Base-by-base conservation (phyloP, 2,888 invertebrate genomes). In the Noctuana brunneofusca region DNA sequence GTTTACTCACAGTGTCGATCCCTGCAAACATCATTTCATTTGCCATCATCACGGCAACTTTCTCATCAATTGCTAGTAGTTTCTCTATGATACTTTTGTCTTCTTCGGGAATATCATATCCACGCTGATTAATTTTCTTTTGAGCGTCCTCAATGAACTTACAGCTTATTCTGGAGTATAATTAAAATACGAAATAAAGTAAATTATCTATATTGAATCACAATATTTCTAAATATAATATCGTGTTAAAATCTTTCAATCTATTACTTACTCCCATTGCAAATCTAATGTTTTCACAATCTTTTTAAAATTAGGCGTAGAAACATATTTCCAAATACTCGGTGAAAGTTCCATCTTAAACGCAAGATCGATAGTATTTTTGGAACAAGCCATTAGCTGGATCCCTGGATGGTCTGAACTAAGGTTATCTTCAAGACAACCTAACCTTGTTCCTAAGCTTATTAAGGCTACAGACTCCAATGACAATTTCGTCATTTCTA, bases 1-100 rank as follows among this genome's bases (percentile, higher is more conserved):
- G 8, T 8, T n/a, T 11, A 43, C 18, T 43, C 20, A 96, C 95
- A 58, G 95, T 95, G 76, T 96, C 96, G 41, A 95, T 92, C 62
- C 95, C 95, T 49, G 95, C 95, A 52, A 93, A 83, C 27, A 96
- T 72, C 93, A 95, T 93, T 76, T 96, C 96, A 69, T 93, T 90
- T 0, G 94, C 94, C 93, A 95, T 95, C 69, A 94, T 92, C 24
- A 93, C 74, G 0, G 95, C 95, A 9, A 94, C 91, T 72, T 87
- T 89, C 63, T 92, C 92, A 72, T 95, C 93, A 18, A 93, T 89
- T 6, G 88, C 89, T n/a, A 94, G 78, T 24, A 96, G 75, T 70
- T 93, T 93, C 76, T 95, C 94, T 64, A 95, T 82, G 18, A 95
- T 89, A 74, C 95, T 95, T 65, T 90, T 86, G n/a, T 91, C 87